Percentiles rank a stretch among this genome's conserved stretches.
Conservation (phyloP, 1,140 invertebrate genomes). For the Araneus ventricosus region DNA sequence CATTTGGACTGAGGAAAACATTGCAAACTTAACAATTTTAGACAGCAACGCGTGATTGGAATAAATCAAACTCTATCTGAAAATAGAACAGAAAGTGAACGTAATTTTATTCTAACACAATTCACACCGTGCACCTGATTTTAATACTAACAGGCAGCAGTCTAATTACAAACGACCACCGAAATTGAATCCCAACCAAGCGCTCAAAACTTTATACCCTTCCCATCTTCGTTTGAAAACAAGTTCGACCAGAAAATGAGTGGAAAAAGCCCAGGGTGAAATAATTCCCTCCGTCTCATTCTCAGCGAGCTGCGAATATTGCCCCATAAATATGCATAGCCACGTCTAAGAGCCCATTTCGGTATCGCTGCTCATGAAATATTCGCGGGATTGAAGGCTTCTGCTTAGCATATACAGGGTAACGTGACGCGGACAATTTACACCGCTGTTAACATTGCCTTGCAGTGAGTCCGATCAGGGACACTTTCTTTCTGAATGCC, state of each 20-base stretch:
- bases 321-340: constrained; percentile 15
- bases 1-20: no score
- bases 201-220: neutral
- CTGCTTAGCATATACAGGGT: constrained; percentile 5
- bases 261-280: neutral
- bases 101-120: no score
- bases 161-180: neutral
- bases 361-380: neutral
- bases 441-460: constrained; percentile 1
- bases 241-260: neutral
- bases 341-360: constrained; percentile 13
- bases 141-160: neutral
- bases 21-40: no score
- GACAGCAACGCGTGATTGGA: no score
- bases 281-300: neutral
- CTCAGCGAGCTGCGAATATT: neutral
- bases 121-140: neutral
- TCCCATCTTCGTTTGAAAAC: neutral
- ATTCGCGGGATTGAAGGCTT: neutral
- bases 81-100: no score
- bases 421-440: neutral
- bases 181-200: neutral
- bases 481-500: neutral
- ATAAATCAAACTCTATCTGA: no score
- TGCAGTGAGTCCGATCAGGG: neutral